These are phyloP conservation scores for Achatina immaculata DNA, from an alignment of 1,140 invertebrate genomes.

Conservation along the genomic window DNA sequence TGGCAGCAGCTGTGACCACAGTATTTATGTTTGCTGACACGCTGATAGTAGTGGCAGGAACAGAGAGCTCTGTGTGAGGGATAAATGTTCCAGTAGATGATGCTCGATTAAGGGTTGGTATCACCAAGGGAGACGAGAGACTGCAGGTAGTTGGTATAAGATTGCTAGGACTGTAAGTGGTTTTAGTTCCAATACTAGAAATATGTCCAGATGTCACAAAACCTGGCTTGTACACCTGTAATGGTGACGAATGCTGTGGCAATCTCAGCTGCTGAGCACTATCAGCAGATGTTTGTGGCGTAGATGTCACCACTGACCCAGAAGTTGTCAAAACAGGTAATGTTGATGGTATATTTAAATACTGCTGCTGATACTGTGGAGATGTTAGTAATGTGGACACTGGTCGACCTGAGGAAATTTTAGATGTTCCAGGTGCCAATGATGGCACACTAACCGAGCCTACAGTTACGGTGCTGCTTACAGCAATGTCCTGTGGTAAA, in stretches of 20 bases:
- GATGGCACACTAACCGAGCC: background rate
- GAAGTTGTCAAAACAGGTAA: constrained; percentile 13
- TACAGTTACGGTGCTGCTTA: background rate
- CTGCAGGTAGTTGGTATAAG: background rate
- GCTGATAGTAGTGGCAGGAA: constrained; percentile 5
- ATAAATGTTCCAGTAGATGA: constrained; percentile 47
- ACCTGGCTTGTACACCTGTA: constrained; percentile 46
- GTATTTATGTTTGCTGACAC: background rate
- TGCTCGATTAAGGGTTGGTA: constrained; percentile 32
- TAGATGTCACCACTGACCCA: background rate
- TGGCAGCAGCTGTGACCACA: background rate
- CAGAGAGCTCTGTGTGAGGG: constrained; percentile 37
- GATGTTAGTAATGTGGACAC: constrained; percentile 18
- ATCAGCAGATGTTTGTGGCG: background rate
- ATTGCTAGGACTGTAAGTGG: background rate
- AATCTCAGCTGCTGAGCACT: constrained; percentile 12
- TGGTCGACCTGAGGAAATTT: background rate
- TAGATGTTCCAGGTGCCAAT: background rate
- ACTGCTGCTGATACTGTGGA: constrained; percentile 20
- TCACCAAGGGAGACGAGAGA: constrained; percentile 29
- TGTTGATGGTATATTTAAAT: constrained; percentile 17
- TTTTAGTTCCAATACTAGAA: constrained; percentile 20
- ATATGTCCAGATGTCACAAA: background rate
- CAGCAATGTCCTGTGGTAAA: background rate
- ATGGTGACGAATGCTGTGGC: constrained; percentile 27